Percentiles rank a stretch among this genome's conserved stretches.
phyloP scores from a whole-genome alignment of 2,888 invertebrate species.

The Mellilla xanthometata region DNA sequence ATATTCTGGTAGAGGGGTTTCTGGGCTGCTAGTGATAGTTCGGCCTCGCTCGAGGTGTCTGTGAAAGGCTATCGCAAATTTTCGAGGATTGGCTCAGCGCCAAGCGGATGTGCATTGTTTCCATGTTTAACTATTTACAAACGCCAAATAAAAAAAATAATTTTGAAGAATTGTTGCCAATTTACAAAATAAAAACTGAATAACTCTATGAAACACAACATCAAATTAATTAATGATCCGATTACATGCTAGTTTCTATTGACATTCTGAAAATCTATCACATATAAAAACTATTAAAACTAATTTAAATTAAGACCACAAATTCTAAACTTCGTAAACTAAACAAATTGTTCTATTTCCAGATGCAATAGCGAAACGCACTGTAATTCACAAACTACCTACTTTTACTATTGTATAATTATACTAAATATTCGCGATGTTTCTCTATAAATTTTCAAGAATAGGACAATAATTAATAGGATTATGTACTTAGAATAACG shows the following conservation, averaged over 20 bases:
- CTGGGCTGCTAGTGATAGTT: conserved; percentile 20
- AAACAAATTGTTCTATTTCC: conserved; percentile 57
- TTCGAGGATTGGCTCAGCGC: conserved; percentile 14
- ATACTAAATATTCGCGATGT: conserved; percentile 7
- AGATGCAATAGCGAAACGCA: conserved; percentile 31
- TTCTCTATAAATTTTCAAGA: conserved; percentile 11
- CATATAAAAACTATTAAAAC: no score
- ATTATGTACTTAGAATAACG: conserved; percentile 1
- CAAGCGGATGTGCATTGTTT: conserved; percentile 21
- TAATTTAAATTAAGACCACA: no score
- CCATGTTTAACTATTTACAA: conserved; percentile 9
- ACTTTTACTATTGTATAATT: conserved; percentile 1
- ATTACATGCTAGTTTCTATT: no score
- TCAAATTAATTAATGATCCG: no score
- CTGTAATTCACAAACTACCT: conserved; percentile 4
- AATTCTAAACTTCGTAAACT: conserved; percentile 35
- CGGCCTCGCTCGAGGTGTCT: conserved; percentile 25
- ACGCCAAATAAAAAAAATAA: conserved; percentile 22
- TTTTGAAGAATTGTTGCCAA: neutral
- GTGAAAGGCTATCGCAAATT: conserved; percentile 17
- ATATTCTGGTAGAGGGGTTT: neutral
- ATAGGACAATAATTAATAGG: conserved; percentile 4
- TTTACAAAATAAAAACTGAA: neutral
- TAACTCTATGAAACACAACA: neutral
- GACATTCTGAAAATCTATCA: no score